Evolutionary conservation across 2,797 vertebrate species (phyloP), one percentile per base, ranked within the genome.

Genomic region (Hozukius guyotensis): DNA sequence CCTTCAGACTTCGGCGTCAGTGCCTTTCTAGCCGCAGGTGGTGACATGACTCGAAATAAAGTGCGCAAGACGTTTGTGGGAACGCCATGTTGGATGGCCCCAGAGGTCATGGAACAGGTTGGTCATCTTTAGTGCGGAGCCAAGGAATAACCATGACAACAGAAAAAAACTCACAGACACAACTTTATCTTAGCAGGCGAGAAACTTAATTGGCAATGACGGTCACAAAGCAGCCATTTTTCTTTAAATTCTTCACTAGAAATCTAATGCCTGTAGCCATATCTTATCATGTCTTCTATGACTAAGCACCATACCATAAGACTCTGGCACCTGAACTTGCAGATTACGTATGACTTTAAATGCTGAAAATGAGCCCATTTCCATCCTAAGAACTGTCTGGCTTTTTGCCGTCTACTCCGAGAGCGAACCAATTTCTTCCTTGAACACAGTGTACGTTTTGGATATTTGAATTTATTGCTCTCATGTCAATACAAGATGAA

Each of bases 41-140:
- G 98, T 71, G 98, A 99, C 94, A 98, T 99, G 70, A 99, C 98
- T 53, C 95, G 98, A 77, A 99, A 98, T 94, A 99, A 99, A 97
- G 98, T 99, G 88, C 97, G 98, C 80, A 99, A 99, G 94, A 99
- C 98, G 0, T 99, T 99, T 91, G 98, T 99, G 79, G 98, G 98
- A 88, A 99, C 98, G 1, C 98, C 98, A 16, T 99, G 98, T 88
- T 99, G 98, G 98, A 99, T 99, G 98, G 98, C 98, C 20, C 98
- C 98, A 4, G 98, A 99, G 92, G 98, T 99, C 75, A 99, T 99
- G 98, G 98, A 99, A 72, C 98, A 99, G 97, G 98, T 99, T 7
- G 24, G 91, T 87, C 8, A 6, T 66, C 4, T 60, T 62, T 25
- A 22, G 8, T 32, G 16, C 1, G 3, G 52, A 63, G 27, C 32